Conservation (phyloP, 1,140 invertebrate genomes). For the Drosophila kanapiae region DNA sequence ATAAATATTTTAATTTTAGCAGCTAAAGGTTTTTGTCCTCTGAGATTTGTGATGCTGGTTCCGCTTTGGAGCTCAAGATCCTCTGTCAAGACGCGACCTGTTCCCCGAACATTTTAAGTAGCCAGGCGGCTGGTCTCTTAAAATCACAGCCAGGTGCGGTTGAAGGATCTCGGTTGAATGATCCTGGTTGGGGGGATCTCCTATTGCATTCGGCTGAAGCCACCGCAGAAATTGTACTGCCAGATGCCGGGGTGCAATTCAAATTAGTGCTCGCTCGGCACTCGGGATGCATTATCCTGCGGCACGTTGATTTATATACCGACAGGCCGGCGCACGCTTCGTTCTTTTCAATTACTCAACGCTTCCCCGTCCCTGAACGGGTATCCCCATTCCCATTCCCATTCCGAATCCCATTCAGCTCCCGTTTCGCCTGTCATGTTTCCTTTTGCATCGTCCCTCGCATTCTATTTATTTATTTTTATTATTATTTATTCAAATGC, state of each 20-base stretch:
- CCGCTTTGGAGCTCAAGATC: constrained; percentile 9
- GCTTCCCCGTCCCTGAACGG: constrained; percentile 10
- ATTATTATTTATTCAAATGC: constrained; percentile 71
- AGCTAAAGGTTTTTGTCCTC: constrained; percentile 41
- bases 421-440: constrained; percentile 66
- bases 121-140: constrained; percentile 33
- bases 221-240: constrained; percentile 26
- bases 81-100: constrained; percentile 53
- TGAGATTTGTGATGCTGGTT: constrained; percentile 24
- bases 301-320: constrained; percentile 69
- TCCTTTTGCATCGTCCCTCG: constrained; percentile 12
- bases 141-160: constrained; percentile 70
- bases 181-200: constrained; percentile 48
- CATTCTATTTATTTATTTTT: constrained; percentile 62
- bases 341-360: constrained; percentile 70
- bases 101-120: constrained; percentile 49
- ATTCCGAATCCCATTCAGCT: constrained; percentile 22
- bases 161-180: constrained; percentile 63
- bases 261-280: constrained; percentile 70
- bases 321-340: constrained; percentile 41
- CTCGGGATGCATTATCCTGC: constrained; percentile 71
- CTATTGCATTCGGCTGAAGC: constrained; percentile 75
- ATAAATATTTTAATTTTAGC: constrained; percentile 65
- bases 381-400: constrained; percentile 29
- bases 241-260: constrained; percentile 63